These are phyloP conservation scores for Plectrocnemia conspersa DNA, from an alignment of 1,140 invertebrate species.

Conservation along the genomic window DNA sequence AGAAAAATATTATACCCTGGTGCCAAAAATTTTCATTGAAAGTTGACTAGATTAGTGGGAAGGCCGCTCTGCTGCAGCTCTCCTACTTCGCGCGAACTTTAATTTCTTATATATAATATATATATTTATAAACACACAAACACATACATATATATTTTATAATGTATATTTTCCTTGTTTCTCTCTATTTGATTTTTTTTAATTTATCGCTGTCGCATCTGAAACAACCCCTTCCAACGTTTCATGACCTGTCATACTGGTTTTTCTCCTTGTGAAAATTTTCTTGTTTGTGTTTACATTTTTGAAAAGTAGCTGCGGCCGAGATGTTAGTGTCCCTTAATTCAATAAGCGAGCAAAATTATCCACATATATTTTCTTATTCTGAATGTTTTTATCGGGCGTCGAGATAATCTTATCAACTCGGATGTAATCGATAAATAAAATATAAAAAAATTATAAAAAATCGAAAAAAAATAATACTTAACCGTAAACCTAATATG, in stretches of 20 bases:
- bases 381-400: constrained; percentile 34
- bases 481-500: constrained; percentile 27
- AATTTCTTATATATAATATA: too few species aligned
- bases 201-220: neutral
- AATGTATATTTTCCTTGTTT: too few species aligned
- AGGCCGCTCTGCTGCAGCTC: constrained; percentile 15
- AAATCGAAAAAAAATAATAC: constrained; percentile 21
- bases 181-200: too few species aligned
- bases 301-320: constrained; percentile 22
- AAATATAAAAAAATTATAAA: constrained; percentile 16
- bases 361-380: constrained; percentile 35
- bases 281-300: constrained; percentile 3
- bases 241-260: neutral
- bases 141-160: too few species aligned
- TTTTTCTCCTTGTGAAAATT: neutral
- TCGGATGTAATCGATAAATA: constrained; percentile 33
- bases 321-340: constrained; percentile 29
- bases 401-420: constrained; percentile 36
- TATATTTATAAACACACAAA: too few species aligned
- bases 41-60: constrained; percentile 31
- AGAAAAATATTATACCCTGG: constrained; percentile 26
- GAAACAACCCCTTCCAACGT: neutral
- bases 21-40: constrained; percentile 36
- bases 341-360: constrained; percentile 33
- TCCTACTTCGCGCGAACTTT: constrained; percentile 14